Conservation (phyloP, 2,888 invertebrate genomes). For the Rhynchonema sp. region DNA sequence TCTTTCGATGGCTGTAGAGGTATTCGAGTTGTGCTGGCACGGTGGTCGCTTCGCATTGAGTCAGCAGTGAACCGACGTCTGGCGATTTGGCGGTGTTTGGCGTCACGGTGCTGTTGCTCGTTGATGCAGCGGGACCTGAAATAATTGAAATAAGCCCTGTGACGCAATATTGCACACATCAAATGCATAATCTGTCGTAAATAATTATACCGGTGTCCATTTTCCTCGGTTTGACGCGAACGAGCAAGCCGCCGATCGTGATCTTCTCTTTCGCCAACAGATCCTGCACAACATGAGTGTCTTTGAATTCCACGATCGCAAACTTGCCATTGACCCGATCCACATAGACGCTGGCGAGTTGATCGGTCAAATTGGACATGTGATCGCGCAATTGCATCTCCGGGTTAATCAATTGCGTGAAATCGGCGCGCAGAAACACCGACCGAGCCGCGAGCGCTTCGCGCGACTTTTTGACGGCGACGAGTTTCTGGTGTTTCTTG, state of each 20-base stretch:
- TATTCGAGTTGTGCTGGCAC: too few species aligned
- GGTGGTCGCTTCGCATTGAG: too few species aligned
- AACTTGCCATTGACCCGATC: neutral
- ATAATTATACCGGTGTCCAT: too few species aligned
- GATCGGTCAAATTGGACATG: too few species aligned
- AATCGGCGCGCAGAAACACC: neutral
- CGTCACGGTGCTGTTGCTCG: too few species aligned
- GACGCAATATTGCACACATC: too few species aligned
- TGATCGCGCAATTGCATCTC: neutral
- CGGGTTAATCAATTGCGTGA: neutral
- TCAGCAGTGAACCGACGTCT: too few species aligned
- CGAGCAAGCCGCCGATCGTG: neutral
- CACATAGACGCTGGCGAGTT: neutral
- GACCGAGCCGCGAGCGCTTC: neutral
- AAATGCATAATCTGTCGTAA: too few species aligned
- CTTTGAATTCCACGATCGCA: neutral
- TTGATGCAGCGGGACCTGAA: too few species aligned
- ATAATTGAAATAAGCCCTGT: too few species aligned
- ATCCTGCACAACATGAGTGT: neutral
- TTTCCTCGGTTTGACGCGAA: neutral
- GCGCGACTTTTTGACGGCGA: neutral
- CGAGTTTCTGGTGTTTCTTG: neutral
- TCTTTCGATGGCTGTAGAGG: too few species aligned
- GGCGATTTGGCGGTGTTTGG: too few species aligned
- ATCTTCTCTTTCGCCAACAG: neutral